A percentile compares a stretch with the other conserved stretches of the same genome.
Evolutionary conservation across 2,113 vertebrate species (phyloP).

Genomic region (Eira barbara): DNA sequence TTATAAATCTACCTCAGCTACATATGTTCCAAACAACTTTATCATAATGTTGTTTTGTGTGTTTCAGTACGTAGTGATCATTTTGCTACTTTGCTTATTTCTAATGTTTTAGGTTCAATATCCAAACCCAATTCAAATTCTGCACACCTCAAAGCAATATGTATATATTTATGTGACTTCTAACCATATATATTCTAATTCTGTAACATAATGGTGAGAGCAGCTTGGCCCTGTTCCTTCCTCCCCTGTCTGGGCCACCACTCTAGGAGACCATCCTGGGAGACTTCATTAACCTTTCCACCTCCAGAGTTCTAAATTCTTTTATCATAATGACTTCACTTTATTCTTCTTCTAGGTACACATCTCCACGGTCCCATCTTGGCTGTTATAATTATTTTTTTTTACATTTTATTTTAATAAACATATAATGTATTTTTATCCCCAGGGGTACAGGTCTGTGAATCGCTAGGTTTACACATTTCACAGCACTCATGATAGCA

Average conservation of each 20-base stretch:
- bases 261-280: not conserved
- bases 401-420: too few relatives aligned
- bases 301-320: not conserved
- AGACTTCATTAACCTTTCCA: not conserved
- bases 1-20: not conserved
- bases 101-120: not conserved
- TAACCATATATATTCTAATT: not conserved
- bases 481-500: too few relatives aligned
- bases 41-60: not conserved
- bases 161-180: not conserved
- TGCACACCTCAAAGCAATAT: not conserved
- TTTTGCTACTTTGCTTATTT: not conserved
- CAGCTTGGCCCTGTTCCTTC: not conserved
- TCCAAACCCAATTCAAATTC: conserved; percentile 1
- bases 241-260: not conserved
- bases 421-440: too few relatives aligned
- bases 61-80: not conserved
- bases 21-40: not conserved
- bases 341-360: not conserved
- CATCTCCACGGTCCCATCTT: not conserved
- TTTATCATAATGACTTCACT: not conserved
- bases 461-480: too few relatives aligned
- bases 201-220: not conserved
- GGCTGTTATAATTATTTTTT: not conserved
- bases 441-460: too few relatives aligned